A percentile compares a stretch with the other conserved stretches of the same genome.
These are phyloP conservation scores for Toxotes jaculatrix DNA, from an alignment of 2,113 vertebrate genomes.

Conservation along the genomic window DNA sequence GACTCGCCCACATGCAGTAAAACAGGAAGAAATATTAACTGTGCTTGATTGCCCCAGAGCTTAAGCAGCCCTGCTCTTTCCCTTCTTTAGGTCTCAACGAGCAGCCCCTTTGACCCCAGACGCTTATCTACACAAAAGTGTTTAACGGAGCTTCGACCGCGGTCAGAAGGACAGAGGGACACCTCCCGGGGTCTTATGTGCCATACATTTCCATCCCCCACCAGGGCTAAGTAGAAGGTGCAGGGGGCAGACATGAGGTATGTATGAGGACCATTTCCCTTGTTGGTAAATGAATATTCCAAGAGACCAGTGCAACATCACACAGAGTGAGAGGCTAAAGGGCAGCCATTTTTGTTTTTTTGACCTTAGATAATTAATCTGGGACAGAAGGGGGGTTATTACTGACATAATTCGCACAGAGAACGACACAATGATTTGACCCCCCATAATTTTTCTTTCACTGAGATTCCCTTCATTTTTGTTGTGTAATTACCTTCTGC, in stretches of 20 bases:
- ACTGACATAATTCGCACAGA: conserved; percentile 12
- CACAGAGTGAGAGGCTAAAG: conserved; percentile 52
- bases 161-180: conserved; percentile 42
- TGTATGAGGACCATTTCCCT: conserved; percentile 50
- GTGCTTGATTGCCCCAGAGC: conserved; percentile 61
- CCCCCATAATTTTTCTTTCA: conserved; percentile 42
- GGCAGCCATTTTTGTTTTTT: conserved; percentile 75
- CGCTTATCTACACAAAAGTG: conserved; percentile 66
- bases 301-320: conserved; percentile 23
- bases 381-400: conserved; percentile 6
- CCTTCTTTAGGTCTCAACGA: conserved; percentile 41
- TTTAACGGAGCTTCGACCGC: conserved; percentile 53
- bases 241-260: conserved; percentile 36
- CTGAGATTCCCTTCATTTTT: conserved; percentile 47
- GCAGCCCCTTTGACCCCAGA: conserved; percentile 57
- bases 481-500: conserved; percentile 56
- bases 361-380: conserved; percentile 75
- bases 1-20: conserved; percentile 63
- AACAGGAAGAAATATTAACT: conserved; percentile 78
- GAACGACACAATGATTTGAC: conserved; percentile 36
- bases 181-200: conserved; percentile 32
- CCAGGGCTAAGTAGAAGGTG: conserved; percentile 3
- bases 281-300: conserved; percentile 68
- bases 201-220: conserved; percentile 32
- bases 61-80: conserved; percentile 37